A percentile compares a stretch with the other conserved stretches of the same genome.
Conservation (phyloP, 2,113 vertebrate species). For the Salvelinus alpinus region DNA sequence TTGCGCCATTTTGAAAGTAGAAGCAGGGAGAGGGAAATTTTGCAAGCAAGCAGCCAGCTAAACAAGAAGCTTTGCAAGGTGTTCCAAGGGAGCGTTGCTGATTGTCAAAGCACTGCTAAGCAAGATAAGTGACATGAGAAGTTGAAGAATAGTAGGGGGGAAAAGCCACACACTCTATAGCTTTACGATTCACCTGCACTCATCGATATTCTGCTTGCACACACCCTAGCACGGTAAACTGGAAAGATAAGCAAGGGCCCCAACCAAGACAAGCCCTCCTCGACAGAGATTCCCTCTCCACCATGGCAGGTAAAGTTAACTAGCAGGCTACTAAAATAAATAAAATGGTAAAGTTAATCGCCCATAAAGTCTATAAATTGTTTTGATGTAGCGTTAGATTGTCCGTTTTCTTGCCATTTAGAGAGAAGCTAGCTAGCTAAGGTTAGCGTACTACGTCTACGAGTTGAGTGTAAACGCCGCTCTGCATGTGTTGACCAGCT, state of each 20-base stretch:
- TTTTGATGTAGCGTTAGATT: too few relatives aligned
- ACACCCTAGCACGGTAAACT: neutral
- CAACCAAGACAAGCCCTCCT: conserved; percentile 18
- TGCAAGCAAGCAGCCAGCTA: neutral
- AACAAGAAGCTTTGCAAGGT: neutral
- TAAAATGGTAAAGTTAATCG: too few relatives aligned
- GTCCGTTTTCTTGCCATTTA: too few relatives aligned
- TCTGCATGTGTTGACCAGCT: too few relatives aligned
- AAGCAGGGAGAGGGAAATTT: conserved; percentile 57
- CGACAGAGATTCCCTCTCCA: conserved; percentile 44
- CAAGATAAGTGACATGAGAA: neutral
- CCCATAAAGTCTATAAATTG: too few relatives aligned
- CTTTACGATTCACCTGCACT: too few relatives aligned
- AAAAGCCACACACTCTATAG: too few relatives aligned
- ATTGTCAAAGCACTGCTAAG: neutral
- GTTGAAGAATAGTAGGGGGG: neutral
- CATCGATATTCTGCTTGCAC: neutral
- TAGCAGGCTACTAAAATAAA: neutral
- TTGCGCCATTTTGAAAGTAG: conserved; percentile 77
- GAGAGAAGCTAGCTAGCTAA: too few relatives aligned
- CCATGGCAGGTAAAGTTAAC: conserved; percentile 70
- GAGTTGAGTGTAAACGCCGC: too few relatives aligned
- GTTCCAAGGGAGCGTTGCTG: conserved; percentile 3
- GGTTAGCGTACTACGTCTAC: too few relatives aligned
- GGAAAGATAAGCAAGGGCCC: conserved; percentile 48